These are phyloP conservation scores for Barnardius zonarius DNA, from an alignment of 2,113 vertebrate genomes.

Conservation along the genomic window DNA sequence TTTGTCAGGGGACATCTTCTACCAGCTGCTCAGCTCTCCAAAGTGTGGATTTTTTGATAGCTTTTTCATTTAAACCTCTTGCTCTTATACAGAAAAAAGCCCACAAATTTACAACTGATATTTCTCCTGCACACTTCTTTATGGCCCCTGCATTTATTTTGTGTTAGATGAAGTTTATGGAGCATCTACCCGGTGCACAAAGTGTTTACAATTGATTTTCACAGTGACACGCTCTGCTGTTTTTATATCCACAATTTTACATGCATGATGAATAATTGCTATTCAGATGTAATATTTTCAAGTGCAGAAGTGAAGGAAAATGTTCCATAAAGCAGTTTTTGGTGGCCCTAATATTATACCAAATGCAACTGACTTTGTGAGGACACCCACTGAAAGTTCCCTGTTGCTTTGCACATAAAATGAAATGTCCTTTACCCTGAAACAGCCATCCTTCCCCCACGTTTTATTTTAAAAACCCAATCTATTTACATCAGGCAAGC, in stretches of 20 bases:
- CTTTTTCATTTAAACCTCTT: not conserved
- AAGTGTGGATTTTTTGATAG: not conserved
- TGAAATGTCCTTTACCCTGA: not conserved
- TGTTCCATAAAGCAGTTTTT: not conserved
- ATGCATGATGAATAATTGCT: not conserved
- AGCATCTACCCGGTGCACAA: not conserved
- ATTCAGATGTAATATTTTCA: not conserved
- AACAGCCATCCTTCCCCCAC: not conserved
- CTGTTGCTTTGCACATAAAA: not conserved
- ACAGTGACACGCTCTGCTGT: not conserved
- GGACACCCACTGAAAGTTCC: not conserved
- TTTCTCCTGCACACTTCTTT: not conserved
- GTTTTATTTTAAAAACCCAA: not conserved
- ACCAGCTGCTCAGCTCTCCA: not conserved
- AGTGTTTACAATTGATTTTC: conserved; percentile 15
- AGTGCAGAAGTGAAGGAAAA: not conserved
- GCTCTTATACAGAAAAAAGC: not conserved
- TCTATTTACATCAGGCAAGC: not conserved
- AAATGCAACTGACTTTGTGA: not conserved
- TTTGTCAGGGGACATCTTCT: not conserved
- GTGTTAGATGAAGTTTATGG: not conserved
- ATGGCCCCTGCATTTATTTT: not conserved
- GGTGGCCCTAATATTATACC: not conserved
- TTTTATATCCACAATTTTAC: conserved; percentile 24
- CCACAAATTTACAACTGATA: not conserved